These are phyloP conservation scores for Plemyria rubiginata DNA, from an alignment of 2,888 invertebrate species.

Conservation along the genomic window DNA sequence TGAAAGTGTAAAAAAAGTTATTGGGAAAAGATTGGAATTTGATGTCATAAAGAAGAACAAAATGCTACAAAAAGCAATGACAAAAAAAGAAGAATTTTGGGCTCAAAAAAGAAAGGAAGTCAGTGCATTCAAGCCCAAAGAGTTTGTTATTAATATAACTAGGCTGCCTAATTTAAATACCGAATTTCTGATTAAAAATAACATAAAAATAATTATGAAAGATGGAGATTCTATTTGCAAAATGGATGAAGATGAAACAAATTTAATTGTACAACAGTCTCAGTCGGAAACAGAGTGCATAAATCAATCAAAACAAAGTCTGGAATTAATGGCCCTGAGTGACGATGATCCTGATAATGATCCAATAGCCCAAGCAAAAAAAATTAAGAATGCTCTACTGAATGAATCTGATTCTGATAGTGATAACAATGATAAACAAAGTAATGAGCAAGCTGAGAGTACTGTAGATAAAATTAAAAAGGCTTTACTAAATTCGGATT, in stretches of 20 bases:
- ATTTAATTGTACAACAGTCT: slow-evolving; percentile 10
- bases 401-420: slow-evolving; percentile 53
- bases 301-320: not conserved
- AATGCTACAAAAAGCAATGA: slow-evolving; percentile 22
- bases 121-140: slow-evolving; percentile 61
- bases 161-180: slow-evolving; percentile 58
- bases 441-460: slow-evolving; percentile 16
- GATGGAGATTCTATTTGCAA: slow-evolving; percentile 54
- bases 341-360: slow-evolving; percentile 26
- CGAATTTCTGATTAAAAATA: slow-evolving; percentile 53
- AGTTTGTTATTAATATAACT: slow-evolving; percentile 56
- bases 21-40: slow-evolving; percentile 13
- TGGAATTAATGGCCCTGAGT: slow-evolving; percentile 4
- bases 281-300: not conserved
- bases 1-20: not conserved
- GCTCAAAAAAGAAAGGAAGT: slow-evolving; percentile 59
- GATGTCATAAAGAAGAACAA: slow-evolving; percentile 23
- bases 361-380: slow-evolving; percentile 35
- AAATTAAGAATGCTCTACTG: slow-evolving; percentile 50
- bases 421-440: slow-evolving; percentile 19
- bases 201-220: slow-evolving; percentile 59
- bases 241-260: slow-evolving; percentile 32
- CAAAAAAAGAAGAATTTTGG: slow-evolving; percentile 47
- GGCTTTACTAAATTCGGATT: slow-evolving; percentile 51
- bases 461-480: slow-evolving; percentile 39